Conservation (phyloP, 2,888 invertebrate genomes). For the Cyclophora punctaria region DNA sequence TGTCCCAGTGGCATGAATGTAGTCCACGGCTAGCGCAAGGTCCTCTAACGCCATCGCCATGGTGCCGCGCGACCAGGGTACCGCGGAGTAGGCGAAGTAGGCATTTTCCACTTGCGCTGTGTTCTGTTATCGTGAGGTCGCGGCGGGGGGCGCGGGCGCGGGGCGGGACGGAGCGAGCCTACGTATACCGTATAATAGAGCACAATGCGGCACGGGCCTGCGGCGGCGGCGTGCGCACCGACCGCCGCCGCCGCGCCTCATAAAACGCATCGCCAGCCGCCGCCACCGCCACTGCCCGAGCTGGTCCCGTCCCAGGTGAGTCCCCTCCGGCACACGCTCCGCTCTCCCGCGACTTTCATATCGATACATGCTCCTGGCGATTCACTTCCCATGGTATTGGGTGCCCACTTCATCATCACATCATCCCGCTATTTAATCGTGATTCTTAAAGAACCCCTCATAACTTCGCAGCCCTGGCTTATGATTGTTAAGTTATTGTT, state of each 20-base stretch:
- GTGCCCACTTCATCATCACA: no score
- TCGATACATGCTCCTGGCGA: slow-evolving; percentile 35
- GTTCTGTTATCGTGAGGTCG: slow-evolving; percentile 25
- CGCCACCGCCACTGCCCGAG: slow-evolving; percentile 32
- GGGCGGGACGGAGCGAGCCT: slow-evolving; percentile 30
- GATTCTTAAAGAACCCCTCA: no score
- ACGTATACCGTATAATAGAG: slow-evolving; percentile 49
- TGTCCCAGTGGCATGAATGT: no score
- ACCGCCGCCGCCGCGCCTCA: slow-evolving; percentile 38
- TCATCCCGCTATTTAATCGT: no score
- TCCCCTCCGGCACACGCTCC: slow-evolving; percentile 5
- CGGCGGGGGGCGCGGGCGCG: slow-evolving; percentile 19
- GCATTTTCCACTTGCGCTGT: slow-evolving; percentile 9
- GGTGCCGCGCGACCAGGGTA: no score
- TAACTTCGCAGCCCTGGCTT: no score
- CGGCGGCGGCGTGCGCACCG: slow-evolving; percentile 59
- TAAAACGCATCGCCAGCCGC: slow-evolving; percentile 45
- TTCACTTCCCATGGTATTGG: slow-evolving; percentile 11
- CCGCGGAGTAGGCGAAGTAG: no score
- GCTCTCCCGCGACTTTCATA: slow-evolving; percentile 1
- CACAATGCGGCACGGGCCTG: slow-evolving; percentile 62
- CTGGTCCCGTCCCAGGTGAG: slow-evolving; percentile 20
- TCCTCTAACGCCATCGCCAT: no score
- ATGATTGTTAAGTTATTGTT: no score
- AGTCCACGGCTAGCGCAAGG: no score